Evolutionary conservation across 2,113 vertebrate species (phyloP).

Genomic region (Mixornis gularis): DNA sequence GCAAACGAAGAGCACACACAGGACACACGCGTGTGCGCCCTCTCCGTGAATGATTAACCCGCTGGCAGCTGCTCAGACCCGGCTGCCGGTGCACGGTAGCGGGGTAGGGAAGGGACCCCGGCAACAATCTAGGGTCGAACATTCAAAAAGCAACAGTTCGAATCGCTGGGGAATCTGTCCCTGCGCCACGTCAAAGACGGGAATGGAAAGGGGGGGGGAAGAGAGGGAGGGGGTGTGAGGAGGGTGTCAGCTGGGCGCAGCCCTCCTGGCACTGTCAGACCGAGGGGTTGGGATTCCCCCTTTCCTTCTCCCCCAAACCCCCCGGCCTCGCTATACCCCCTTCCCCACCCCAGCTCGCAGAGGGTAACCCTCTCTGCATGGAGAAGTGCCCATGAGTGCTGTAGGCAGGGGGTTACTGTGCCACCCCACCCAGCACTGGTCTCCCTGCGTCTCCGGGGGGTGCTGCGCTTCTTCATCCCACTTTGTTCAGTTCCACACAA

Average conservation of each 20-base stretch:
- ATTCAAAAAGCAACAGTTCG: neutral
- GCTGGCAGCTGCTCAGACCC: neutral
- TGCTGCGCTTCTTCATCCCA: neutral
- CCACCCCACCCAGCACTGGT: neutral
- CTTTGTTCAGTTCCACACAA: neutral
- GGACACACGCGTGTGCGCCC: neutral
- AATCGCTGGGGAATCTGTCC: neutral
- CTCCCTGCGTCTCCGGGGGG: fast-evolving
- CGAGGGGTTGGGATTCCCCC: neutral
- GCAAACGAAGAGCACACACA: neutral
- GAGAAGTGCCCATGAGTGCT: neutral
- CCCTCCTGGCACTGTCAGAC: fast-evolving
- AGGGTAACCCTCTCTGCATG: neutral
- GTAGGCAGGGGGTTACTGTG: fast-evolving
- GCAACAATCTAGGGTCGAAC: neutral
- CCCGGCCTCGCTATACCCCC: fast-evolving
- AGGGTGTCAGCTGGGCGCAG: neutral
- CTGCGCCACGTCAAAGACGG: neutral
- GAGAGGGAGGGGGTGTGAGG: too few species aligned
- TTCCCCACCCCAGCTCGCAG: neutral
- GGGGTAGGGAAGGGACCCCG: neutral
- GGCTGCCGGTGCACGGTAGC: neutral
- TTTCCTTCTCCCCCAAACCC: too few species aligned
- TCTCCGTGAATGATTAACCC: neutral
- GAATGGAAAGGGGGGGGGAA: neutral